phyloP scores from a whole-genome alignment of 2,797 vertebrate species.

The Pangasius mekongensis region DNA sequence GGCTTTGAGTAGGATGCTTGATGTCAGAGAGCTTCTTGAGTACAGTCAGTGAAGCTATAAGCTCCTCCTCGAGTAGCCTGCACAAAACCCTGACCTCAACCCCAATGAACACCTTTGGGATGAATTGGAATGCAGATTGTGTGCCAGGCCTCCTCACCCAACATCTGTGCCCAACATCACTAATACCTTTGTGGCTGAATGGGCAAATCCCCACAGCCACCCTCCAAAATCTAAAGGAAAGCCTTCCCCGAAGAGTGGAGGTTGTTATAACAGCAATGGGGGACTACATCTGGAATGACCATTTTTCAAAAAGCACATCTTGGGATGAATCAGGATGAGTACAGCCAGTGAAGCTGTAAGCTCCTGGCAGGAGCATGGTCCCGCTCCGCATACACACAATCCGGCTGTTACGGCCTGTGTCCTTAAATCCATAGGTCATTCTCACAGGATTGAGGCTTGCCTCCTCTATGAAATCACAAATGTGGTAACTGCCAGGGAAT shows the following conservation, averaged over 20 bases:
- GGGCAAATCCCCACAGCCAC: background rate
- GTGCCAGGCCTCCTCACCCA: no score
- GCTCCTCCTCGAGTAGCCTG: no score
- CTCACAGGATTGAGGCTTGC: constrained; percentile 74
- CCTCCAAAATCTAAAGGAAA: background rate
- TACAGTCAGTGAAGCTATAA: background rate
- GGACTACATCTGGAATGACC: background rate
- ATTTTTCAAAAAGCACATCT: background rate
- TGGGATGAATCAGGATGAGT: no score
- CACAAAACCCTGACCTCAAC: background rate
- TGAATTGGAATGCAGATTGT: background rate
- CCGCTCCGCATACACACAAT: background rate
- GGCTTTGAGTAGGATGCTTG: background rate
- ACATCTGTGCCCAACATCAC: background rate
- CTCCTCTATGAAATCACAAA: constrained; percentile 77
- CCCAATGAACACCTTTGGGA: background rate
- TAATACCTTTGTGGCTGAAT: background rate
- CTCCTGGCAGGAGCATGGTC: background rate
- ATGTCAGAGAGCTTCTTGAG: background rate
- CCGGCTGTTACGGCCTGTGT: background rate
- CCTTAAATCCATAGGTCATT: constrained; percentile 60
- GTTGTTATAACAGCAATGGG: background rate
- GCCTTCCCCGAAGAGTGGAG: background rate
- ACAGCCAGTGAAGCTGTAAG: constrained; percentile 1
- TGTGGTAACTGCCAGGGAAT: background rate